Conservation (phyloP, 2,113 vertebrate genomes). For the Athene noctua region DNA sequence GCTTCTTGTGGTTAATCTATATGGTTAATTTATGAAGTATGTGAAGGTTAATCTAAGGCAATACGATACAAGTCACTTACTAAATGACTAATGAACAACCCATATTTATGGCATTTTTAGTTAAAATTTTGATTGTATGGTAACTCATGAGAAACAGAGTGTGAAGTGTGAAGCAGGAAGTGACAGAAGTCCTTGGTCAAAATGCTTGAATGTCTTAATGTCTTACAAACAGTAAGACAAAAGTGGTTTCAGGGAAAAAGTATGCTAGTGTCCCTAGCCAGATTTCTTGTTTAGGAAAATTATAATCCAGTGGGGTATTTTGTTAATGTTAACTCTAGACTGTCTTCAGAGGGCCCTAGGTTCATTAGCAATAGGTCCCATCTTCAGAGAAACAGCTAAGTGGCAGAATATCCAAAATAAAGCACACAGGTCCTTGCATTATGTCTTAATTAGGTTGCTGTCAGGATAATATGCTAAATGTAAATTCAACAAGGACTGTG, state of each 20-base stretch:
- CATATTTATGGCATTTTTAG: background rate
- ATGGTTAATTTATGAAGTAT: background rate
- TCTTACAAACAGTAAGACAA: background rate
- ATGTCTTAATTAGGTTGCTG: background rate
- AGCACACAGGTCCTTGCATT: accelerated
- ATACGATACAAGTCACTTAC: background rate
- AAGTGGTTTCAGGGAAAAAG: background rate
- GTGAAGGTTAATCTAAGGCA: background rate
- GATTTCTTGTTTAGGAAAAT: background rate
- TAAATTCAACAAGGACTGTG: background rate
- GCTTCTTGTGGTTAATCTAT: background rate
- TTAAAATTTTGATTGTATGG: background rate
- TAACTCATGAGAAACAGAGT: background rate
- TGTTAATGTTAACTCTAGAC: background rate
- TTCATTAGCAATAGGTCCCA: background rate
- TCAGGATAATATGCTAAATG: background rate
- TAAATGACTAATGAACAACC: background rate
- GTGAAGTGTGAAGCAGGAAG: background rate
- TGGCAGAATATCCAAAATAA: background rate
- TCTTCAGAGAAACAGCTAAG: background rate
- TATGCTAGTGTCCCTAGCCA: background rate
- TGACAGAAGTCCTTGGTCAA: background rate
- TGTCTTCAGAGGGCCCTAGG: background rate
- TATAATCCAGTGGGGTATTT: background rate
- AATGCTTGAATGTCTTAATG: background rate